Evolutionary conservation across 1,140 invertebrate genomes (phyloP).

Genomic region (Bombus superbus): DNA sequence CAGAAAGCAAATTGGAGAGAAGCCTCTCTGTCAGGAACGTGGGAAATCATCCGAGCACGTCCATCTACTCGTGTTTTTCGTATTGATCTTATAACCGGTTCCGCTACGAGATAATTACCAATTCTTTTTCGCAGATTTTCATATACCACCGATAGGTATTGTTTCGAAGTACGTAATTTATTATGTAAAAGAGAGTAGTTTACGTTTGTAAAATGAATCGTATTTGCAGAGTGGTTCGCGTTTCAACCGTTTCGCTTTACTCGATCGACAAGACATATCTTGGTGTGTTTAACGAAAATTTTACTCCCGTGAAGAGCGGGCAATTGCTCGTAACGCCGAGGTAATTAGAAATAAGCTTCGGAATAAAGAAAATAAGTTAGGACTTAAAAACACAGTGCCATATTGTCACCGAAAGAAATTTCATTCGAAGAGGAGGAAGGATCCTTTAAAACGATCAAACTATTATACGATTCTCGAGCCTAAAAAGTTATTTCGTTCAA

Average conservation of each 20-base stretch:
- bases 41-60: background rate
- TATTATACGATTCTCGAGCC: no score
- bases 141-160: background rate
- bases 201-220: accelerated
- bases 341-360: no score
- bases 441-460: no score
- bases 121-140: background rate
- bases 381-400: no score
- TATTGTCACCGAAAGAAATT: no score
- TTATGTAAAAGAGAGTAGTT: no score
- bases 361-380: no score
- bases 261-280: background rate
- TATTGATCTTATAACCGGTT: background rate
- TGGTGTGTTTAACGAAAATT: background rate
- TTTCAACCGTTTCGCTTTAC: background rate
- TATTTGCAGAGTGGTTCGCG: background rate
- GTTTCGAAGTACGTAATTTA: background rate
- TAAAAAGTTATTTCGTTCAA: no score
- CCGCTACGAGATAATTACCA: background rate
- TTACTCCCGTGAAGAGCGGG: no score
- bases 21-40: constrained; percentile 1
- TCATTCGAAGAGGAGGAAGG: no score
- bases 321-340: no score
- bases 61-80: background rate
- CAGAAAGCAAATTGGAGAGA: constrained; percentile 56